Base-by-base conservation (phyloP, 1,140 invertebrate species). In the Lepidostoma basale region DNA sequence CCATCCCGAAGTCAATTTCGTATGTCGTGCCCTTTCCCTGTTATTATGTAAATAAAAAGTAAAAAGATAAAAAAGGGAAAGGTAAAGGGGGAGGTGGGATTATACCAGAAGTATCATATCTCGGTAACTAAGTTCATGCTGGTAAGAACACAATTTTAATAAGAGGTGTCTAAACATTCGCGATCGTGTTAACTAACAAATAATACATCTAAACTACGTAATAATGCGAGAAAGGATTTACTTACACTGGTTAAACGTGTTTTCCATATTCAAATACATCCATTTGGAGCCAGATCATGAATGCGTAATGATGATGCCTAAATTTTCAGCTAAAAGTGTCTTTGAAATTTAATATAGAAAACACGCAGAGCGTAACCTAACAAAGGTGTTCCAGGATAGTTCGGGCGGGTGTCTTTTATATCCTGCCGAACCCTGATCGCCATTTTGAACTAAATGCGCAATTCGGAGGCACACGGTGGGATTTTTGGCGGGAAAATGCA, bases 231-330 rank as follows among this genome's bases (percentile, higher is more conserved):
- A 56, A 56, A 56, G 14, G 28, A 36, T 56, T 56, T 56, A 56
- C 52, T 56, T 56, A 56, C 52, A 56, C 14, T 56, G 52, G 33
- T 8, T 56, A 5, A 20, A 12, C 16, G 52, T 16, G 28, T 56
- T 36, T 56, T 56, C 52, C 52, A 36, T 56, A 33, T 56, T 33
- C 28, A 33, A 36, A 33, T 14, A 33, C 36, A 56, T 56, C 52
- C 52, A 56, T 36, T 56, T 36, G 18, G 30, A 16, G 30, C 52
- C 16, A 33, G 52, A 56, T 36, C 52, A 56, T 33, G 52, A 16
- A 56, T 47, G 5, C 23, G n/a, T 47, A 9, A 22, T 22, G 44
- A 12, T 6, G 33, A n/a, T 36, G 10, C 2, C 5, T 3, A 36
- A 8, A 47, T 47, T 47, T 49, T 49, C 45, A 49, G 3, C 45